Evolutionary conservation across 2,797 vertebrate species (phyloP).

Genomic region (Sorex maritimensis): DNA sequence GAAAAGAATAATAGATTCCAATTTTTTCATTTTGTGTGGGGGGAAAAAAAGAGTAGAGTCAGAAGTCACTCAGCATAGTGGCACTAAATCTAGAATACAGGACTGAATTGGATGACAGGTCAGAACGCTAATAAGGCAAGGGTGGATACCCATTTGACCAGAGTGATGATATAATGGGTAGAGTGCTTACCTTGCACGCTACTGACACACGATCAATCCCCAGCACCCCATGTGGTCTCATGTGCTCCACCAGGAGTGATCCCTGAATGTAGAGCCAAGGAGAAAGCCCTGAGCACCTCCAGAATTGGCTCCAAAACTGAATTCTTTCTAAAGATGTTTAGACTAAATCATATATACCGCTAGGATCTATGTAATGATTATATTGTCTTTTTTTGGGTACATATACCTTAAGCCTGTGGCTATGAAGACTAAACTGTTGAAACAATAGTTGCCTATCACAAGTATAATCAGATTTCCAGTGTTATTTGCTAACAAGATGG

Average conservation of each 20-base stretch:
- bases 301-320: too few species aligned
- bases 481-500: background rate
- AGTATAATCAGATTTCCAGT: background rate
- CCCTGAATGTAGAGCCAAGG: too few species aligned
- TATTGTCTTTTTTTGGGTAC: slow-evolving; percentile 4
- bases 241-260: too few species aligned
- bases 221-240: too few species aligned
- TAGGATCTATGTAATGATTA: background rate
- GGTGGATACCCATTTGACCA: background rate
- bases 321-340: background rate
- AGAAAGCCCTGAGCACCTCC: too few species aligned
- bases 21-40: too few species aligned
- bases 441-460: background rate
- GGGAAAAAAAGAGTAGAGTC: too few species aligned
- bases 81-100: background rate
- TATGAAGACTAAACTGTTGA: background rate
- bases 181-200: too few species aligned
- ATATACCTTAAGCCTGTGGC: background rate
- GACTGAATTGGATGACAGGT: background rate
- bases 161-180: too few species aligned
- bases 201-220: too few species aligned
- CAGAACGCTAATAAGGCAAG: background rate
- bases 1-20: too few species aligned
- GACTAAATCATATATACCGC: background rate
- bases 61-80: background rate